These are phyloP conservation scores for Dendrolimus kikuchii DNA, from an alignment of 1,140 invertebrate genomes.

Conservation along the genomic window DNA sequence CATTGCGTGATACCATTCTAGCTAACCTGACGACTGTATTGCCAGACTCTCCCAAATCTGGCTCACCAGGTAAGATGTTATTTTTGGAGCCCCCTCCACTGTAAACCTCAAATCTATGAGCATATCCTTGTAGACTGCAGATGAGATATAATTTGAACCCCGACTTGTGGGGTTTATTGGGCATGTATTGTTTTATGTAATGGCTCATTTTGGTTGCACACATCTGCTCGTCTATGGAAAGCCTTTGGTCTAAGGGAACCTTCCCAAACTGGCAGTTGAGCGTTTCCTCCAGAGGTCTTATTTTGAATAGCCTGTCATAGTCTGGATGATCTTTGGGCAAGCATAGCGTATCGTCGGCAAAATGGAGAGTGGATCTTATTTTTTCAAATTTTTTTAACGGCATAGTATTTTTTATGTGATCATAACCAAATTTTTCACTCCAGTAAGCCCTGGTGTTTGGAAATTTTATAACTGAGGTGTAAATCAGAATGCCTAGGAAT, in stretches of 20 bases:
- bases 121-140: slow-evolving; percentile 37
- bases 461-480: slow-evolving; percentile 39
- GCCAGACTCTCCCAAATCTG: slow-evolving; percentile 40
- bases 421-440: slow-evolving; percentile 34
- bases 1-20: slow-evolving; percentile 26
- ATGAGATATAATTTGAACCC: slow-evolving; percentile 56
- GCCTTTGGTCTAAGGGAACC: slow-evolving; percentile 28
- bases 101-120: slow-evolving; percentile 56
- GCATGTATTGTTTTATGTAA: slow-evolving; percentile 39
- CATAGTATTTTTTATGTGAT: slow-evolving; percentile 38
- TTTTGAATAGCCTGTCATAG: slow-evolving; percentile 21
- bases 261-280: slow-evolving; percentile 32
- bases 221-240: slow-evolving; percentile 27
- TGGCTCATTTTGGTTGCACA: slow-evolving; percentile 4
- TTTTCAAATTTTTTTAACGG: slow-evolving; percentile 48
- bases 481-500: slow-evolving; percentile 36
- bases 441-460: slow-evolving; percentile 9
- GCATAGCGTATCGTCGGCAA: too few relatives aligned
- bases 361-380: slow-evolving; percentile 27
- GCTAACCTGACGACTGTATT: slow-evolving; percentile 38
- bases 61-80: slow-evolving; percentile 23
- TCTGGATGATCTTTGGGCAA: too few relatives aligned
- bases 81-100: slow-evolving; percentile 27
- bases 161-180: slow-evolving; percentile 51
- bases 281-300: slow-evolving; percentile 28